These are phyloP conservation scores for Proisotoma minuta DNA, from an alignment of 2,888 invertebrate genomes.

Conservation along the genomic window DNA sequence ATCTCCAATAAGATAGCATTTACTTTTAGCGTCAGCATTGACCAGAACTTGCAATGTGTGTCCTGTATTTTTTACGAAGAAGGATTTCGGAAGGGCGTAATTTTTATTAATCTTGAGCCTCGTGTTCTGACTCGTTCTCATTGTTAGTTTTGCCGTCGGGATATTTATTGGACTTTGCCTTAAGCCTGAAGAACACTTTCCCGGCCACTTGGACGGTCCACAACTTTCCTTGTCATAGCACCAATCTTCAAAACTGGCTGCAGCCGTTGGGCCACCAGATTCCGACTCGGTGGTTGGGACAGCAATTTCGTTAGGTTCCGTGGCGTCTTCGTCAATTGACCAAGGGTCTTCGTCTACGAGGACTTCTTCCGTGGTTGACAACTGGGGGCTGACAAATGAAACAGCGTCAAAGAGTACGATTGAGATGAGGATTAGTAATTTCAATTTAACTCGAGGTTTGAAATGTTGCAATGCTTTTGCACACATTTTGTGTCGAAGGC, in stretches of 20 bases:
- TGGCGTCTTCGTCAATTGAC: no score
- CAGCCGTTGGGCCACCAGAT: not conserved
- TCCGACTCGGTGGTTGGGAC: no score
- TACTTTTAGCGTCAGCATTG: conserved; percentile 16
- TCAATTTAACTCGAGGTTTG: no score
- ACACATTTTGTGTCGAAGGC: no score
- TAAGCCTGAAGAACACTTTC: not conserved
- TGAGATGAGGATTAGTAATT: no score
- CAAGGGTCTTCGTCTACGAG: no score
- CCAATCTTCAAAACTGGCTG: not conserved
- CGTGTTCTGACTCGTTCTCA: not conserved
- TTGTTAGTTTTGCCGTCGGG: not conserved
- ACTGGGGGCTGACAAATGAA: no score
- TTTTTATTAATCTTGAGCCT: conserved; percentile 15
- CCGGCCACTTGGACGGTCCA: conserved; percentile 15
- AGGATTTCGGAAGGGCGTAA: conserved; percentile 3
- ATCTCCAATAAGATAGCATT: conserved; percentile 23
- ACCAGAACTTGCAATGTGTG: conserved; percentile 18
- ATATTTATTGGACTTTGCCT: conserved; percentile 17
- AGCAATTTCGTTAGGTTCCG: no score
- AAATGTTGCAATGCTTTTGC: no score
- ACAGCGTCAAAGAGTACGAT: no score
- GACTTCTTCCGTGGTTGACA: no score
- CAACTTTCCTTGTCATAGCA: conserved; percentile 12
- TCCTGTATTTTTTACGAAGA: conserved; percentile 13